Conservation (phyloP, 2,888 invertebrate species). For the Julus scanicus region DNA sequence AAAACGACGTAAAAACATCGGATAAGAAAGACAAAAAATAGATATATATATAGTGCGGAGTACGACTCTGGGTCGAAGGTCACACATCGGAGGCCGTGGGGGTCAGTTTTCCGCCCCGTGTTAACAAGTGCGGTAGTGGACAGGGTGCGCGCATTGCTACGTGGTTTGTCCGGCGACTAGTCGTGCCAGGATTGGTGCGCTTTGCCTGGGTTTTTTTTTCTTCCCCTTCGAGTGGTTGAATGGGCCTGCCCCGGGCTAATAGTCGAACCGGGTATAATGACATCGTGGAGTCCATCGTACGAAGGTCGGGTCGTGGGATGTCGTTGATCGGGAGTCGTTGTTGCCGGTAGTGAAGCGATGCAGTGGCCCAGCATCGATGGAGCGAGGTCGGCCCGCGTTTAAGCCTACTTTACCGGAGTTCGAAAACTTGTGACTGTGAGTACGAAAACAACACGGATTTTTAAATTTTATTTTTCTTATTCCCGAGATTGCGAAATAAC, state of each 20-base stretch:
- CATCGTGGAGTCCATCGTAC: neutral
- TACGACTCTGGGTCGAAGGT: neutral
- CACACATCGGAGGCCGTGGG: neutral
- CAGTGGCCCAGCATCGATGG: neutral
- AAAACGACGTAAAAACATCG: neutral
- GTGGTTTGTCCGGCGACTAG: slow-evolving; percentile 46
- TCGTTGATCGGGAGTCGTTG: neutral
- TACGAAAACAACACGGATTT: neutral
- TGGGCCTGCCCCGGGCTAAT: slow-evolving; percentile 52
- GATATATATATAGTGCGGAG: neutral
- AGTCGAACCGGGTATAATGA: slow-evolving; percentile 15
- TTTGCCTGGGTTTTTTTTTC: neutral
- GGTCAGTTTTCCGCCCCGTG: slow-evolving; percentile 24
- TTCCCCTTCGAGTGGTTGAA: neutral
- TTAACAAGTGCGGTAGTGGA: neutral
- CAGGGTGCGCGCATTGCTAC: neutral
- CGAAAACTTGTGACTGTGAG: neutral
- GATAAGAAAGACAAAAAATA: neutral
- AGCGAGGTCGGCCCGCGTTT: neutral
- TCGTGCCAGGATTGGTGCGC: slow-evolving; percentile 44
- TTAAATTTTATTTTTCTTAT: too few relatives aligned
- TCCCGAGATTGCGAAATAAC: too few relatives aligned
- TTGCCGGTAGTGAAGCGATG: slow-evolving; percentile 1
- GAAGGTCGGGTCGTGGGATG: neutral
- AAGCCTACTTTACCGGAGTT: neutral